These are phyloP conservation scores for Mayetiola destructor DNA, from an alignment of 2,888 invertebrate species.

Conservation along the genomic window DNA sequence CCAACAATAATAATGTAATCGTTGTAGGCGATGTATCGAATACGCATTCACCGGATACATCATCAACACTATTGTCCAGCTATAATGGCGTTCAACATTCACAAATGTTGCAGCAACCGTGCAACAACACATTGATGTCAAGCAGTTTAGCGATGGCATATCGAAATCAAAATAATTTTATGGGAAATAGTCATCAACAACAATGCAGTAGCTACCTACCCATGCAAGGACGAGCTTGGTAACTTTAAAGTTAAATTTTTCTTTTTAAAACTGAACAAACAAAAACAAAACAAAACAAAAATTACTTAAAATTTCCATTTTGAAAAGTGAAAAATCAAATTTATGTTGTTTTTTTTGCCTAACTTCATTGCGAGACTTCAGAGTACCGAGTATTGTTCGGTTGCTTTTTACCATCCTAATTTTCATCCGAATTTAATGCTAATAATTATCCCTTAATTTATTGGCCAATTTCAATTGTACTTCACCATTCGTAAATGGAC, in stretches of 20 bases:
- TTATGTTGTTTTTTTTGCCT: too few relatives aligned
- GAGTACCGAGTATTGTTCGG: too few relatives aligned
- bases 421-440: too few relatives aligned
- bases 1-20: constrained; percentile 37
- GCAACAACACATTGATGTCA: constrained; percentile 40
- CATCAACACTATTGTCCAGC: constrained; percentile 32
- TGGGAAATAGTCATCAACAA: constrained; percentile 57
- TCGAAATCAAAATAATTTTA: constrained; percentile 49
- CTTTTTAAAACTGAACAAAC: not conserved
- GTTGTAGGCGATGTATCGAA: constrained; percentile 38
- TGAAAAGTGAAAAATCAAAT: too few relatives aligned
- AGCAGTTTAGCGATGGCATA: constrained; percentile 49
- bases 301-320: too few relatives aligned
- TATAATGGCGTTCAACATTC: constrained; percentile 33
- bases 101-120: constrained; percentile 36
- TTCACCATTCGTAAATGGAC: too few relatives aligned
- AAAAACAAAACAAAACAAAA: not conserved
- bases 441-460: too few relatives aligned
- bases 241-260: constrained; percentile 32
- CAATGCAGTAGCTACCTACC: constrained; percentile 74
- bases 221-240: constrained; percentile 76
- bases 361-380: too few relatives aligned
- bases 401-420: too few relatives aligned
- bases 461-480: too few relatives aligned
- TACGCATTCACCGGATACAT: constrained; percentile 36